phyloP scores from a whole-genome alignment of 2,113 vertebrate genomes.

The Albula glossodonta region DNA sequence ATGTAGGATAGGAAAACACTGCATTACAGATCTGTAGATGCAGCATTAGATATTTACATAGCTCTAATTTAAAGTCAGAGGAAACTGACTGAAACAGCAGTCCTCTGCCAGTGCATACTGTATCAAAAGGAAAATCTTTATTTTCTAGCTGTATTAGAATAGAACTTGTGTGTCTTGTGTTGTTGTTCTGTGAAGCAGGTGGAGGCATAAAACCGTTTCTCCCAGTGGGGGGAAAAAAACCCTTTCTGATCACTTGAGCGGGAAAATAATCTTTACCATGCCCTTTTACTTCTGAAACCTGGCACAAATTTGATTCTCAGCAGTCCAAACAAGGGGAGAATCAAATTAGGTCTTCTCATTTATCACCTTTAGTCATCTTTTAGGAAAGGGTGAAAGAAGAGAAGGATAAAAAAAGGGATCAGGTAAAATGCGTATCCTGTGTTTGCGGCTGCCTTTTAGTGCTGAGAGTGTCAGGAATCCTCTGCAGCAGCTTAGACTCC shows the following conservation, averaged over 20 bases:
- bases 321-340: neutral
- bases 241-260: constrained; percentile 2
- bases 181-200: neutral
- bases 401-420: neutral
- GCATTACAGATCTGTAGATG: too few species aligned
- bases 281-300: neutral
- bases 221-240: too few species aligned
- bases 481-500: neutral
- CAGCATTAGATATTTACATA: too few species aligned
- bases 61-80: neutral
- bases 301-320: neutral
- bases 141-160: neutral
- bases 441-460: neutral
- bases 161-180: neutral
- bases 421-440: neutral
- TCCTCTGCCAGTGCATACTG: too few species aligned
- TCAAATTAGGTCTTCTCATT: neutral
- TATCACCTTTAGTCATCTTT: constrained; percentile 1
- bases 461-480: neutral
- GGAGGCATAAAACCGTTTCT: neutral
- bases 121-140: neutral
- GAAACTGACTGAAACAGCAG: neutral
- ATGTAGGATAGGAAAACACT: too few species aligned
- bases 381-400: neutral
- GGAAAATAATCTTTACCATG: neutral